Percentiles rank a stretch among this genome's conserved stretches.
These are phyloP conservation scores for Acanthopagrus latus DNA, from an alignment of 2,797 vertebrate genomes.

Conservation along the genomic window DNA sequence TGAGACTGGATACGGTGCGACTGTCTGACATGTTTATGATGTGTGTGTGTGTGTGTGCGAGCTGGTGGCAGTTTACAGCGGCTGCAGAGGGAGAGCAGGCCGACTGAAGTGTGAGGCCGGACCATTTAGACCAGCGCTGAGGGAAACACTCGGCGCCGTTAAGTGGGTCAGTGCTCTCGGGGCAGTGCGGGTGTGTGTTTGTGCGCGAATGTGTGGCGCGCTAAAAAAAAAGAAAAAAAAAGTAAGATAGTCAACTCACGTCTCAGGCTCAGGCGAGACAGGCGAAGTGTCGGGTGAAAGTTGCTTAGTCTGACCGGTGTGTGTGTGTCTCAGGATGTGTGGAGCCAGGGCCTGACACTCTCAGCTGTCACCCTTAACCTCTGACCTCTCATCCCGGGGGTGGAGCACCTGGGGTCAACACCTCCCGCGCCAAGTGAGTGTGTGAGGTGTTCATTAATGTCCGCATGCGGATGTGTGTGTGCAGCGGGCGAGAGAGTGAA, in stretches of 20 bases:
- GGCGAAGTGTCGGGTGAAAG: constrained; percentile 26
- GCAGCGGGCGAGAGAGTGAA: constrained; percentile 6
- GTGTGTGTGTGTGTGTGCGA: constrained; percentile 1
- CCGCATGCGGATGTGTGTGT: constrained; percentile 8
- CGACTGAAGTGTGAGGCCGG: constrained; percentile 30
- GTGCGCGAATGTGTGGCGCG: constrained; percentile 13
- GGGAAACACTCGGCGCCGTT: constrained; percentile 41
- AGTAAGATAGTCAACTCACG: constrained; percentile 17
- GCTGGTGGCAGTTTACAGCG: constrained; percentile 13
- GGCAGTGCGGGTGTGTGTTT: constrained; percentile 18
- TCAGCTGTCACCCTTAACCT: constrained; percentile 72
- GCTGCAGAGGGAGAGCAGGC: constrained; percentile 6
- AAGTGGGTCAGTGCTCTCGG: constrained; percentile 49
- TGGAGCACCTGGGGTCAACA: constrained; percentile 58
- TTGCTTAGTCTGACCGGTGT: constrained; percentile 28
- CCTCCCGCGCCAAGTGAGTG: constrained; percentile 37
- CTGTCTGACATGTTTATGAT: constrained; percentile 17
- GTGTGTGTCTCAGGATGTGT: constrained; percentile 39
- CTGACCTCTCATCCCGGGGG: constrained; percentile 51
- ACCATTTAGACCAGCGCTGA: constrained; percentile 41
- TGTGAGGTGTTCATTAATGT: constrained; percentile 63
- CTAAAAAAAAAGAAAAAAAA: constrained; percentile 26
- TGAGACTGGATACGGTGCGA: neutral
- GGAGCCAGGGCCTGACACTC: constrained; percentile 65
- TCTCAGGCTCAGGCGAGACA: constrained; percentile 15